A percentile compares a stretch with the other conserved stretches of the same genome.
Conservation (phyloP, 2,888 invertebrate species). For the Leptodirus hochenwartii region DNA sequence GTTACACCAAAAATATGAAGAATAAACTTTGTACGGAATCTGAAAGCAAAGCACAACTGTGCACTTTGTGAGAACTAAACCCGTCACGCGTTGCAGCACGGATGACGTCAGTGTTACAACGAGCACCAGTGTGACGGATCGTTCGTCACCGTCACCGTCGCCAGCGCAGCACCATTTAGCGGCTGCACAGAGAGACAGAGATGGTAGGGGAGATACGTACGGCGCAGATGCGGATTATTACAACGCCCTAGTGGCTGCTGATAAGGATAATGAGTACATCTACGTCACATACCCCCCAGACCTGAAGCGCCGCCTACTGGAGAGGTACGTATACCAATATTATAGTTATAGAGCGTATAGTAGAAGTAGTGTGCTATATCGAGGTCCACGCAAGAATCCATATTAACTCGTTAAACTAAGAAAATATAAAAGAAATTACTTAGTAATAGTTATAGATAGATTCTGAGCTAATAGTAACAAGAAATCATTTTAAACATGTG, state of each 20-base stretch:
- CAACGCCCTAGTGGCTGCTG: conserved; percentile 14
- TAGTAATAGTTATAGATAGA: not conserved
- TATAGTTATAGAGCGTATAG: not conserved
- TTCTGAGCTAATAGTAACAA: conserved; percentile 6
- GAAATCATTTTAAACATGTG: too few species aligned
- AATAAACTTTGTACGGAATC: too few species aligned
- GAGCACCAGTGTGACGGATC: conserved; percentile 40
- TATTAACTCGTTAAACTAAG: not conserved
- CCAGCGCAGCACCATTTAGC: conserved; percentile 32
- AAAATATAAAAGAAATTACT: conserved; percentile 1
- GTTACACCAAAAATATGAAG: too few species aligned
- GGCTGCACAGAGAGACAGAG: conserved; percentile 12
- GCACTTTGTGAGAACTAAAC: too few species aligned
- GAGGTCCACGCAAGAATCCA: too few species aligned
- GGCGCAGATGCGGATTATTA: conserved; percentile 22
- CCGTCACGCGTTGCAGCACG: too few species aligned
- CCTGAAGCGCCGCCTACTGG: conserved; percentile 62
- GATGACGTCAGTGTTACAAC: conserved; percentile 51
- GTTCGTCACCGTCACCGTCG: conserved; percentile 46
- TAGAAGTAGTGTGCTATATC: conserved; percentile 1
- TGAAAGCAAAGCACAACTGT: too few species aligned
- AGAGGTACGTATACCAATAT: conserved; percentile 35
- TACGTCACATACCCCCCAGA: conserved; percentile 80
- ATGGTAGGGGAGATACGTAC: conserved; percentile 21
- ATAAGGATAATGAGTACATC: conserved; percentile 57